Base-by-base conservation (phyloP, 1,140 invertebrate genomes). In the Oscheius sp. region DNA sequence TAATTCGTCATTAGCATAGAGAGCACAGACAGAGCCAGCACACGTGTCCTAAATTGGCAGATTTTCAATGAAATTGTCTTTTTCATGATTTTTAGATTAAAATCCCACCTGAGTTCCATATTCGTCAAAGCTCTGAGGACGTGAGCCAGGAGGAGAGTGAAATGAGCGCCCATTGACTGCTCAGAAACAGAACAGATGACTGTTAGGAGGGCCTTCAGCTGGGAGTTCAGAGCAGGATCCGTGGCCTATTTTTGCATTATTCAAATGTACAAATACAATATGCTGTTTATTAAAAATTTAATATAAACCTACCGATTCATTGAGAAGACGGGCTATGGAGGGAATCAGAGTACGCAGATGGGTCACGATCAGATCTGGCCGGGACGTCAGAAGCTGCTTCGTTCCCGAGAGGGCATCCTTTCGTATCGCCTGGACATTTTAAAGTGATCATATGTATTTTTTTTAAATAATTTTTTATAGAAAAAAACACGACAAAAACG, bases 331-430 rank as follows among this genome's bases (percentile, higher is more conserved):
- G 20, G 59, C 74, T 1, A 75, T 69, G 28, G 55, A 70, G 2
- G 74, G 74, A 29, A 75, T 72, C 15, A 75, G 29, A 1, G 55
- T 38, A 0, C 74, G n/a, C 28, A 75, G 38, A 32, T 75, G 61
- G 7, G 61, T 36, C 13, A 62, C 59, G 18, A 75, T 72, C 13
- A 75, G 46, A 59, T 75, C 69, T 10, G 55, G 62, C 2, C 67
- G 58, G 18, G 64, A 66, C 15, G 68, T 61, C n/a, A 75, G 67
- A 31, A 75, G 71, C 31, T 75, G 74, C 29, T 70, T 75, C 15
- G 61, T 23, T 18, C 74, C 74, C 20, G 28, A 45, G 36, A 74
- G 32, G 29, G 63, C 62, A 13, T 73, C 45, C 38, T 52, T 38
- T 66, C 46, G 62, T 0, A 66, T 36, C 23, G 36, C 59, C 64